A percentile compares a stretch with the other conserved stretches of the same genome.
Conservation (phyloP, 2,888 invertebrate species). For the Caenorhabditis sulstoni region DNA sequence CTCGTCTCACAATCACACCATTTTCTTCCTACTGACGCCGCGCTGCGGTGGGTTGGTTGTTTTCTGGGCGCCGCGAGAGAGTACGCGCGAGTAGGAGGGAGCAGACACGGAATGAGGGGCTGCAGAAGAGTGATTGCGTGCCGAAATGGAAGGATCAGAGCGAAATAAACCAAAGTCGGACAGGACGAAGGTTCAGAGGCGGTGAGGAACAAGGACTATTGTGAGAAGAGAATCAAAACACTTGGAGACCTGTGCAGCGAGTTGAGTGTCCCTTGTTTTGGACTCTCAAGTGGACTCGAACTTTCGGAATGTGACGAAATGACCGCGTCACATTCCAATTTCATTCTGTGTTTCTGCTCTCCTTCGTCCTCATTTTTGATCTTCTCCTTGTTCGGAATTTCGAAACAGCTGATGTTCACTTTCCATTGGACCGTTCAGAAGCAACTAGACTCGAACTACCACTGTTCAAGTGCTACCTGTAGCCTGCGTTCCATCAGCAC, state of each 20-base stretch:
- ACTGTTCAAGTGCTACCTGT: too few relatives aligned
- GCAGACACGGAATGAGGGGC: constrained; percentile 22
- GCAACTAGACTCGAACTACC: too few relatives aligned
- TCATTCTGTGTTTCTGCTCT: too few relatives aligned
- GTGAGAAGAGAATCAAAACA: constrained; percentile 19
- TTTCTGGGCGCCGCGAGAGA: constrained; percentile 44
- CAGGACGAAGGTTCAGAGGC: not conserved
- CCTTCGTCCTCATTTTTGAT: too few relatives aligned
- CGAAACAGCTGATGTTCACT: too few relatives aligned
- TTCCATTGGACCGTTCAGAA: too few relatives aligned
- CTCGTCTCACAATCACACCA: constrained; percentile 39
- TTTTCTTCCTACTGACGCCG: constrained; percentile 27
- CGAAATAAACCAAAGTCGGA: not conserved
- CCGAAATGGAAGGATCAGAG: constrained; percentile 36
- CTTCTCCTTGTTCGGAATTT: too few relatives aligned
- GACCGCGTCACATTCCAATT: too few relatives aligned
- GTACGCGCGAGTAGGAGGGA: not conserved
- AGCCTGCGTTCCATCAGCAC: too few relatives aligned
- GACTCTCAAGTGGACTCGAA: constrained; percentile 7
- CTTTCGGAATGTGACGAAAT: not conserved
- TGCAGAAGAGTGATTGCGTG: constrained; percentile 45
- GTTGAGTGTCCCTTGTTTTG: constrained; percentile 26
- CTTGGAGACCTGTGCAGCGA: constrained; percentile 22
- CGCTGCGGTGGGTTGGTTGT: constrained; percentile 44
- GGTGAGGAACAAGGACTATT: constrained; percentile 28